phyloP scores from a whole-genome alignment of 1,140 invertebrate species.

The Radopholus similis region DNA sequence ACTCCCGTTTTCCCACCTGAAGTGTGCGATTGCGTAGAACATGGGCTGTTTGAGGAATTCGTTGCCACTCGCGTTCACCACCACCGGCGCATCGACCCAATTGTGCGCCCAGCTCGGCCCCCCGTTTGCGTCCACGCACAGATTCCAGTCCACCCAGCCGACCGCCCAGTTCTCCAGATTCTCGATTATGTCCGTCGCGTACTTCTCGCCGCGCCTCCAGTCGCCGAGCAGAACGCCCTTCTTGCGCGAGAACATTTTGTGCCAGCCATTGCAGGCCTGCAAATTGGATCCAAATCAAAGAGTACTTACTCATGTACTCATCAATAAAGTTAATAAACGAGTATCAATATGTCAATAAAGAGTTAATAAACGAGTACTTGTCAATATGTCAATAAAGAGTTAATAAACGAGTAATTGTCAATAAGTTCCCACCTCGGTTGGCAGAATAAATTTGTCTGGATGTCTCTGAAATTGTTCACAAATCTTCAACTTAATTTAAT shows the following conservation, averaged over 20 bases:
- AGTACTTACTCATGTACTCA: not conserved
- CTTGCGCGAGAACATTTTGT: not conserved
- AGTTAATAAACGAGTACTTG: not conserved
- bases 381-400: not conserved
- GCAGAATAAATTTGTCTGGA: slow-evolving; percentile 34
- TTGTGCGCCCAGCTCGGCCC: slow-evolving; percentile 74
- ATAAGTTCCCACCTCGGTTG: slow-evolving; percentile 22
- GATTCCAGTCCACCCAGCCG: slow-evolving; percentile 77
- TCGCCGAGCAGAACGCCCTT: slow-evolving; percentile 24
- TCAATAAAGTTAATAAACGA: not conserved
- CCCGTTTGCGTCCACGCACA: slow-evolving; percentile 70
- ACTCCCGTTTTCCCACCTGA: too few species aligned
- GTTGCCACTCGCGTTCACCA: slow-evolving; percentile 68
- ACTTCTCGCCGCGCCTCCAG: slow-evolving; percentile 26
- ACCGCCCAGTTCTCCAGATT: slow-evolving; percentile 62
- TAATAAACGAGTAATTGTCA: not conserved
- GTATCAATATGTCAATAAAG: not conserved
- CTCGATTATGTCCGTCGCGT: slow-evolving; percentile 32
- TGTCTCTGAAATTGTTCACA: too few species aligned
- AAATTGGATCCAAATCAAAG: not conserved
- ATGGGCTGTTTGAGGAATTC: slow-evolving; percentile 84
- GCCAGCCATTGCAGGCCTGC: not conserved
- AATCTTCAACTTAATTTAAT: too few species aligned
- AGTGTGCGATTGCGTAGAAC: slow-evolving; percentile 78
- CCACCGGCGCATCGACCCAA: slow-evolving; percentile 74